Conservation (phyloP, 2,888 invertebrate genomes). For the Scaptomyza tumidula region DNA sequence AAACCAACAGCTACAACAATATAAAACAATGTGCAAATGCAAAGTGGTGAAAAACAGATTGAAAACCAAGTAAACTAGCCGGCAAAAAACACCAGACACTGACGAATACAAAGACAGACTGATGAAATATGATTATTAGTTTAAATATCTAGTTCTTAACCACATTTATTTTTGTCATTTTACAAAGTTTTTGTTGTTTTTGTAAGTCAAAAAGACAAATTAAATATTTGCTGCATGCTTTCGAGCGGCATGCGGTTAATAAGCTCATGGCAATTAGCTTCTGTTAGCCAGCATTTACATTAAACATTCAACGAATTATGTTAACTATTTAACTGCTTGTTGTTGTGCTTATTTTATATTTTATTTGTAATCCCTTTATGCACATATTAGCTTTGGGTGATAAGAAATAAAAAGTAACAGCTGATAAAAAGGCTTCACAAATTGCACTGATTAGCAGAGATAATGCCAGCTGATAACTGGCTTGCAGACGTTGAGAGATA, state of each 20-base stretch:
- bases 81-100: slow-evolving; percentile 22
- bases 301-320: neutral
- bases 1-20: slow-evolving; percentile 6
- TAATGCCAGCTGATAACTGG: slow-evolving; percentile 18
- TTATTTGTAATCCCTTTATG: neutral
- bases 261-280: slow-evolving; percentile 5
- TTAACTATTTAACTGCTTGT: neutral
- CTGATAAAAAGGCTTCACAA: slow-evolving; percentile 5
- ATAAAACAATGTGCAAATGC: slow-evolving; percentile 43
- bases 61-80: slow-evolving; percentile 58
- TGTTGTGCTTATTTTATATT: neutral
- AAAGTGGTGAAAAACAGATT: slow-evolving; percentile 56
- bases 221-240: slow-evolving; percentile 13
- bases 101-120: slow-evolving; percentile 25
- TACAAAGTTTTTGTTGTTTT: too few relatives aligned
- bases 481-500: slow-evolving; percentile 29
- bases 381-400: neutral
- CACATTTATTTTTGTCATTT: too few relatives aligned
- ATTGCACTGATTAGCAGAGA: slow-evolving; percentile 26
- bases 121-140: neutral
- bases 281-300: neutral
- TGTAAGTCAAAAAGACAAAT: neutral
- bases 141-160: neutral
- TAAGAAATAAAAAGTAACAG: slow-evolving; percentile 6
- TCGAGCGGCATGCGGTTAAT: neutral